Conservation (phyloP, 2,113 vertebrate species). For the Labeo catla region DNA sequence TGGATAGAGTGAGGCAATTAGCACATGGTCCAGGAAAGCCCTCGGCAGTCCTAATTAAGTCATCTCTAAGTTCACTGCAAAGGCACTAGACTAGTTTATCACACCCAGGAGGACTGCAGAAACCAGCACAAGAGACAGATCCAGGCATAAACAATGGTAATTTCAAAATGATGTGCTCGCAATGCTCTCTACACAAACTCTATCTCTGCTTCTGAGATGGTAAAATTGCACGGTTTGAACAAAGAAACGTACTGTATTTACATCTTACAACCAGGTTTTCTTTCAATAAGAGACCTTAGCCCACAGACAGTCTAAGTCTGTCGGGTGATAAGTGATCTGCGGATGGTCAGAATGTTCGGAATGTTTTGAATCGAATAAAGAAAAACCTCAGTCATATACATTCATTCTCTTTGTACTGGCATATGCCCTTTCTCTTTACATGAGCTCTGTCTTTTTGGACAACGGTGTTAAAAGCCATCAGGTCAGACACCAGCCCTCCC, state of each 20-base stretch:
- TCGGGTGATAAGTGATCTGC: neutral
- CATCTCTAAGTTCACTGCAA: slow-evolving; percentile 27
- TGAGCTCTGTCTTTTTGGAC: slow-evolving; percentile 11
- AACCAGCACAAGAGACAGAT: neutral
- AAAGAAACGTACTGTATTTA: neutral
- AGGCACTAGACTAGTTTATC: neutral
- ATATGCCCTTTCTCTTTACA: slow-evolving; percentile 14
- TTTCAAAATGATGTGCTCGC: neutral
- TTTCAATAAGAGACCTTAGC: neutral
- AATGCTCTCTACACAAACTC: slow-evolving; percentile 1
- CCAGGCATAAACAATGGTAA: neutral
- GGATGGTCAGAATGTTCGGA: neutral
- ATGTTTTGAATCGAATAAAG: no score
- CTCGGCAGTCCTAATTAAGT: slow-evolving; percentile 42
- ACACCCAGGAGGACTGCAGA: slow-evolving; percentile 19
- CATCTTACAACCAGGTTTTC: neutral
- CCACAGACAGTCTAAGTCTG: neutral
- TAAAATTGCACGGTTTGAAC: neutral
- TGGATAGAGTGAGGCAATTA: slow-evolving; percentile 40
- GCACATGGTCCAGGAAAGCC: slow-evolving; percentile 19
- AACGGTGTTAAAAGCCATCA: neutral
- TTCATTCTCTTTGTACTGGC: neutral
- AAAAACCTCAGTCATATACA: neutral
- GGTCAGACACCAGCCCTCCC: neutral
- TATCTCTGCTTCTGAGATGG: neutral